These are phyloP conservation scores for Halocynthia aurantium DNA, from an alignment of 23 tunicate species.

Conservation along the genomic window DNA sequence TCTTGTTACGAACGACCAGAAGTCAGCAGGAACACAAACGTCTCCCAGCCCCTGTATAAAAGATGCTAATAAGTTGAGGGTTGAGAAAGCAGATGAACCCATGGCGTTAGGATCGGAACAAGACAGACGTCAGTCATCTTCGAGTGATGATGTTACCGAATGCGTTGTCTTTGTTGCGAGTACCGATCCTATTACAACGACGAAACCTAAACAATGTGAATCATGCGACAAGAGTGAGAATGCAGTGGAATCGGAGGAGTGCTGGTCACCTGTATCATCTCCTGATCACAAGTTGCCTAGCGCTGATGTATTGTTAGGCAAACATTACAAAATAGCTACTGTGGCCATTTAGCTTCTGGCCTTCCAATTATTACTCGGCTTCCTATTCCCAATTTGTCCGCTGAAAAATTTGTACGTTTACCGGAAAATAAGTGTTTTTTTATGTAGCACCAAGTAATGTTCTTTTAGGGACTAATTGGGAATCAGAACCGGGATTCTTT, in stretches of 20 bases:
- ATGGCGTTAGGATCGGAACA: not conserved
- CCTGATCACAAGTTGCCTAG: constrained; percentile 42
- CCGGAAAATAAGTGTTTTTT: too few relatives aligned
- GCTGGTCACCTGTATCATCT: not conserved
- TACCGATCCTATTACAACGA: too few relatives aligned
- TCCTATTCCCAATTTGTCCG: too few relatives aligned
- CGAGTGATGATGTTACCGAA: not conserved
- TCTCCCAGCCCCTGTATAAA: not conserved
- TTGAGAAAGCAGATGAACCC: not conserved
- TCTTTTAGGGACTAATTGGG: too few relatives aligned
- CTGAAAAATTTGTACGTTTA: too few relatives aligned
- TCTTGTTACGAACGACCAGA: not conserved
- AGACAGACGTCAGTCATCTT: not conserved
- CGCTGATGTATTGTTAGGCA: constrained; percentile 61
- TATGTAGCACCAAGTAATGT: too few relatives aligned
- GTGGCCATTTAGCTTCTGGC: not conserved
- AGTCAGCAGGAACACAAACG: constrained; percentile 1
- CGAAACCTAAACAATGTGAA: too few relatives aligned
- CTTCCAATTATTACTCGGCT: too few relatives aligned
- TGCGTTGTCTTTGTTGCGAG: too few relatives aligned
- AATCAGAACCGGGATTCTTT: too few relatives aligned
- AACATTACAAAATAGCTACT: constrained; percentile 29
- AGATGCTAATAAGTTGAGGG: not conserved
- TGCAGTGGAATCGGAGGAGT: not conserved
- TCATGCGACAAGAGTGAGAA: not conserved